Conservation (phyloP, 2,888 invertebrate genomes). For the Julus scanicus region DNA sequence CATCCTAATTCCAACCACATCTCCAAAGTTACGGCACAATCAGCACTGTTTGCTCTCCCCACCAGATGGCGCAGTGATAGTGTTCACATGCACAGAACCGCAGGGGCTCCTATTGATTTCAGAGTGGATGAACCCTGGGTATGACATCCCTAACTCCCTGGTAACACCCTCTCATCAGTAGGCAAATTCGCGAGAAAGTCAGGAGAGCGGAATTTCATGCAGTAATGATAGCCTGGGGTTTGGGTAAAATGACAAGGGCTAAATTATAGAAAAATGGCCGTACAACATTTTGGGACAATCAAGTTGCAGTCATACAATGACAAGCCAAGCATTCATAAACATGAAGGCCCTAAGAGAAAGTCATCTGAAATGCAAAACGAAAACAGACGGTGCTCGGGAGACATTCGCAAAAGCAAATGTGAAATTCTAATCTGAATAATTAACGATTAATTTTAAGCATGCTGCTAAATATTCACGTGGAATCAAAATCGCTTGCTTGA, state of each 20-base stretch:
- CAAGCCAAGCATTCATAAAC: slow-evolving; percentile 11
- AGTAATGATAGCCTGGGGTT: slow-evolving; percentile 11
- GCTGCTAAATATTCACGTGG: background rate
- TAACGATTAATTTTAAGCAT: slow-evolving; percentile 25
- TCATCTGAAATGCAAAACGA: background rate
- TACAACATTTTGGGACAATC: background rate
- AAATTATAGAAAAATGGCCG: background rate
- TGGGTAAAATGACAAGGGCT: background rate
- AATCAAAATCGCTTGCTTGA: background rate
- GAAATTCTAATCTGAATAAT: background rate
- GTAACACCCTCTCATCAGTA: background rate
- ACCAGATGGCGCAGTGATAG: background rate
- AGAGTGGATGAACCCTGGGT: background rate
- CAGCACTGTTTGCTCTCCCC: background rate
- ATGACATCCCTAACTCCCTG: background rate
- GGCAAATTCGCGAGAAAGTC: background rate
- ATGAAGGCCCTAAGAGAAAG: background rate
- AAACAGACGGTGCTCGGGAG: background rate
- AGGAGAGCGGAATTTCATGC: slow-evolving; percentile 26
- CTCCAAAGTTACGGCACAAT: too few relatives aligned
- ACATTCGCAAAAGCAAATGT: background rate
- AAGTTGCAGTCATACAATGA: background rate
- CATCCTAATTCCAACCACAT: too few relatives aligned
- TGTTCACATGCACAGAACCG: background rate
- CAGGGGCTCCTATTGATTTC: slow-evolving; percentile 9